A percentile compares a stretch with the other conserved stretches of the same genome.
These are phyloP conservation scores for Zoanthus sociatus DNA, from an alignment of 92 coral and sea anemone species.

Conservation along the genomic window DNA sequence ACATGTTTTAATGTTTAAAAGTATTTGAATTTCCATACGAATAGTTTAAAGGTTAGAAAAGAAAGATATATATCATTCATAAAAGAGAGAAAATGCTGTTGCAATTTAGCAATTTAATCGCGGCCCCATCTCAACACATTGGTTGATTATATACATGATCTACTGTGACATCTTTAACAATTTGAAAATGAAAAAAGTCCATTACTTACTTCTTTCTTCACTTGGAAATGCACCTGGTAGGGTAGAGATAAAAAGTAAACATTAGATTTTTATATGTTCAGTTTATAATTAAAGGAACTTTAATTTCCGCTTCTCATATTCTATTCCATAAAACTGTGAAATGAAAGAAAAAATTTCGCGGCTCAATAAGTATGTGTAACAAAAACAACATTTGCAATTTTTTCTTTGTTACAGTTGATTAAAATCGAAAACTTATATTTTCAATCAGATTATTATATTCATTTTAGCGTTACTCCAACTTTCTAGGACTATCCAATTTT, in stretches of 20 bases:
- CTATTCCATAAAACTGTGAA: background rate
- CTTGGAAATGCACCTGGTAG: conserved; percentile 28
- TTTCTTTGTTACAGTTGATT: background rate
- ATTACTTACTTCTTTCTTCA: conserved; percentile 37
- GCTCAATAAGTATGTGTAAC: background rate
- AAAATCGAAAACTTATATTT: no score
- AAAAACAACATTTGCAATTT: background rate
- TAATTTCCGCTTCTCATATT: background rate
- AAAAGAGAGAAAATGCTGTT: background rate
- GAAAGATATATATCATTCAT: conserved; percentile 3
- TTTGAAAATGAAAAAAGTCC: background rate
- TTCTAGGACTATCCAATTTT: background rate
- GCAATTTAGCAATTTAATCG: background rate
- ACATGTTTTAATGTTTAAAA: conserved; percentile 4
- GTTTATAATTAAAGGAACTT: background rate
- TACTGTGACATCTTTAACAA: background rate
- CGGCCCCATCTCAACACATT: background rate
- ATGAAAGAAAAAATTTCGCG: background rate
- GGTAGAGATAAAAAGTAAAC: background rate
- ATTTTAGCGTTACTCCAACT: background rate
- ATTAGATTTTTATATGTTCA: background rate
- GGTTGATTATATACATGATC: background rate
- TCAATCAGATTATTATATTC: background rate
- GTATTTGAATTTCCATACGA: conserved; percentile 12
- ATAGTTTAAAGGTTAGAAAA: background rate